These are phyloP conservation scores for Antitype chi DNA, from an alignment of 2,888 invertebrate species.

Conservation along the genomic window DNA sequence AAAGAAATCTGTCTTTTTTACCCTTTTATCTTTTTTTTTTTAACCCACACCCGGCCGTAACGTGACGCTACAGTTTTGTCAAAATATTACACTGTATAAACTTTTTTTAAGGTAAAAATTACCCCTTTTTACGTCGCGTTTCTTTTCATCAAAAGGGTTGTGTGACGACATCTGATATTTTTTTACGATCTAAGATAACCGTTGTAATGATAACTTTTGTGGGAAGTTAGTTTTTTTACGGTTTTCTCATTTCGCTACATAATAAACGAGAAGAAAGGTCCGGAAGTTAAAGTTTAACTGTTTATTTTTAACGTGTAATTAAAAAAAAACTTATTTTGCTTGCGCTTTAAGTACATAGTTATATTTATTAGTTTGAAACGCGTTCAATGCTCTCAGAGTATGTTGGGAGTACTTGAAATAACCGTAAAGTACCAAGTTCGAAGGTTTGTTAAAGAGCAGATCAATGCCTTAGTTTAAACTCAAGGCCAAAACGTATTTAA, in stretches of 20 bases:
- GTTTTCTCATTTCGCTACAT: slow-evolving; percentile 55
- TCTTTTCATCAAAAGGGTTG: slow-evolving; percentile 75
- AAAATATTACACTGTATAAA: slow-evolving; percentile 87
- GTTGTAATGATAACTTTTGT: slow-evolving; percentile 75
- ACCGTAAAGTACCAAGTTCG: slow-evolving; percentile 29
- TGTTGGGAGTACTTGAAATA: slow-evolving; percentile 15
- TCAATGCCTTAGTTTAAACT: slow-evolving; percentile 40
- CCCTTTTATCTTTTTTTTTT: slow-evolving; percentile 64
- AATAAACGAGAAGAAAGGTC: slow-evolving; percentile 33
- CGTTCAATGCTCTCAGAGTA: not conserved
- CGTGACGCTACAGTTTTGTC: slow-evolving; percentile 88
- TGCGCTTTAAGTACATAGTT: no score
- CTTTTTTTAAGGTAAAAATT: slow-evolving; percentile 79
- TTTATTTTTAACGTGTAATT: slow-evolving; percentile 38
- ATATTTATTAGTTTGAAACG: slow-evolving; percentile 2
- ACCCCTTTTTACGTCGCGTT: slow-evolving; percentile 77
- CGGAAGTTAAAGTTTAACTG: slow-evolving; percentile 53
- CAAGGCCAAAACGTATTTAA: slow-evolving; percentile 38
- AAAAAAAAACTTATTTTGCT: not conserved
- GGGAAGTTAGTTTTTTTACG: slow-evolving; percentile 54
- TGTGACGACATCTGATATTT: slow-evolving; percentile 80
- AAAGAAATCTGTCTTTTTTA: slow-evolving; percentile 68
- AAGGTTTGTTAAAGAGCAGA: slow-evolving; percentile 41
- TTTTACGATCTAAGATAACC: slow-evolving; percentile 81
- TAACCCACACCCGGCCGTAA: slow-evolving; percentile 76